Conservation (phyloP, 2,797 vertebrate species). For the Melanotaenia parkinsoni region DNA sequence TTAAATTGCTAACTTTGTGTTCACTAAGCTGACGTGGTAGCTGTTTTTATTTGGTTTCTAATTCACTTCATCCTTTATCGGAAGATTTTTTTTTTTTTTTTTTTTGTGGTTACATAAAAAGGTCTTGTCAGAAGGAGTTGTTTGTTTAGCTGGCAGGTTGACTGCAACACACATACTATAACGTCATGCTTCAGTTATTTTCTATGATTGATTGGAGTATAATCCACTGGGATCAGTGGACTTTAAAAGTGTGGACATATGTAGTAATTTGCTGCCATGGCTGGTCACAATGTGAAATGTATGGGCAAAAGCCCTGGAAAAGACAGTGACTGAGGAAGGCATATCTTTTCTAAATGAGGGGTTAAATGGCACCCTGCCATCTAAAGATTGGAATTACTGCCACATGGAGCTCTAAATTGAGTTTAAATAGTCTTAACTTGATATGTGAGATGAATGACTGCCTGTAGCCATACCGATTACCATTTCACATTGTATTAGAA, state of each 20-base stretch:
- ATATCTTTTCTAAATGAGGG: constrained; percentile 79
- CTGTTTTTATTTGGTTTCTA: not conserved
- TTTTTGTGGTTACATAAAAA: constrained; percentile 85
- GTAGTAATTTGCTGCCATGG: constrained; percentile 59
- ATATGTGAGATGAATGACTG: constrained; percentile 82
- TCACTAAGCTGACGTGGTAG: not conserved
- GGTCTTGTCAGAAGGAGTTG: constrained; percentile 77
- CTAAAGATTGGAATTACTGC: constrained; percentile 77
- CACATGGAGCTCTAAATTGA: constrained; percentile 80
- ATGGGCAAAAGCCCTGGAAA: constrained; percentile 65
- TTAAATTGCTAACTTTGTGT: not conserved
- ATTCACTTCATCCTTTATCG: constrained; percentile 1
- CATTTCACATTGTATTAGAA: constrained; percentile 71
- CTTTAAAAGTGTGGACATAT: constrained; percentile 44
- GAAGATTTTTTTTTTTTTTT: constrained; percentile 31
- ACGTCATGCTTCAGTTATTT: constrained; percentile 61
- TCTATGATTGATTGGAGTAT: constrained; percentile 47
- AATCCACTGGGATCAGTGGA: constrained; percentile 48
- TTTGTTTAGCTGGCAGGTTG: constrained; percentile 78
- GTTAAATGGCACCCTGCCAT: constrained; percentile 80
- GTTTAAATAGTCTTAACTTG: constrained; percentile 83
- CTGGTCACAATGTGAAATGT: constrained; percentile 60
- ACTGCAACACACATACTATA: constrained; percentile 77
- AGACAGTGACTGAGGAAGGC: constrained; percentile 71
- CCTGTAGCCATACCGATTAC: constrained; percentile 69